Base-by-base conservation (phyloP, 2,113 vertebrate genomes). In the Cavia porcellus region DNA sequence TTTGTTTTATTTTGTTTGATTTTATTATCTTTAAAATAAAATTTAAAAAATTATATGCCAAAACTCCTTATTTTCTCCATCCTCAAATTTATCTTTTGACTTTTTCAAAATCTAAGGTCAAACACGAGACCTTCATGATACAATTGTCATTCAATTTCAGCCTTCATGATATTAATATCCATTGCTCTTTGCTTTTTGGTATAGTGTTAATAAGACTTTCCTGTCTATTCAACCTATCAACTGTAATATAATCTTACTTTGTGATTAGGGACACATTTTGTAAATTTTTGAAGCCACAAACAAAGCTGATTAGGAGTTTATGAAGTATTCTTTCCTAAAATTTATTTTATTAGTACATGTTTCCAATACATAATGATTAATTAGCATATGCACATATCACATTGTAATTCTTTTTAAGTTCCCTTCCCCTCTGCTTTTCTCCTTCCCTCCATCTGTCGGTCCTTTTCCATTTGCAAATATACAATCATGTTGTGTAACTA, bases 31-130 rank as follows among this genome's bases (percentile, higher is more conserved):
- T 57, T 17, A 57, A 57, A 57, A 19, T 57, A 57, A 57, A 57
- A 57, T 57, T 57, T 17, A 57, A 57, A 57, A 57, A 57, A 19
- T 57, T 57, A 57, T 57, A 57, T 57, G 15, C 30, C 20, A 24
- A 81, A 45, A 75, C 89, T 75, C 32, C 22, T 93, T 15, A 64
- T 74, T 83, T 2, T 80, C 64, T n/a, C 79, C 24, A 74, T 61
- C 7, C 80, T 81, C 22, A 95, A 84, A 82, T 79, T 57, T 96
- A 59, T 6, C 13, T 84, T n/a, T 70, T 66, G 32, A 28, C 10
- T 89, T 89, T 95, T 82, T 86, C 3, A 82, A 75, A 70, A 74
- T 59, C 20, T 90, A 89, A 35, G 77, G 17, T 74, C 64, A 96
- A 74, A 85, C 0, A 55, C 0, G 47, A 93, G 6, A 82, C 25